Evolutionary conservation across 2,113 vertebrate species (phyloP), one percentile per base, ranked within the genome.

Genomic region (Tinamus guttatus): DNA sequence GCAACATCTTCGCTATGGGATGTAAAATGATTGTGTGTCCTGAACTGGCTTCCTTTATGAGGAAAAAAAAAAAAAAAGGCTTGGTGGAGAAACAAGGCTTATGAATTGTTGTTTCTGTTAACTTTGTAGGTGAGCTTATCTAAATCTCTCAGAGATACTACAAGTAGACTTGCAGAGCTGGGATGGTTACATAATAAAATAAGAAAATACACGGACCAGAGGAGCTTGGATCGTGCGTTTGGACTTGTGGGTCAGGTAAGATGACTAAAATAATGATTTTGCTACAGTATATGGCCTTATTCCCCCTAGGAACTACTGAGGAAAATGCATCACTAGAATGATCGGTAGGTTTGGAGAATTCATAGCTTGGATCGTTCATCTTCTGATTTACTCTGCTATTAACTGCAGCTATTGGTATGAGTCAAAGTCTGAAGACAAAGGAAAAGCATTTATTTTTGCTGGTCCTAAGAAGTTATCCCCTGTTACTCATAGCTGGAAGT

Each of bases 141-240:
- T 54, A 99, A 98, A 92, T 99, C 99, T 62, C 98, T 99, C 68
- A 97, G 99, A 96, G 99, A 99, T 97, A 99, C 98, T 34, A 98
- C 99, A 94, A 97, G 98, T 58, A 97, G 99, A 59, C 98, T 99
- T 81, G 98, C 99, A 5, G 99, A 99, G 91, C 92, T 99, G 59
- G 99, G 99, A 15, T 99, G 99, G 99, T 97, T 99, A 36, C 99
- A 99, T 97, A 99, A 99, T 96, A 99, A 99, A 98, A 98, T 99
- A 94, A 98, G 99, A 76, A 99, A 99, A 91, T 99, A 99, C 56
- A 99, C 99, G 1, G 99, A 99, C 91, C 98, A 99, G 95, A 98
- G 99, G 74, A 99, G 99, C 89, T 97, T 99, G 27, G 99, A 99
- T 97, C 98, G 99, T 60, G 99, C 99, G 1, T 99, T 99, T 85